Evolutionary conservation across 1,140 invertebrate species (phyloP).

Genomic region (Archivesica marissinica): DNA sequence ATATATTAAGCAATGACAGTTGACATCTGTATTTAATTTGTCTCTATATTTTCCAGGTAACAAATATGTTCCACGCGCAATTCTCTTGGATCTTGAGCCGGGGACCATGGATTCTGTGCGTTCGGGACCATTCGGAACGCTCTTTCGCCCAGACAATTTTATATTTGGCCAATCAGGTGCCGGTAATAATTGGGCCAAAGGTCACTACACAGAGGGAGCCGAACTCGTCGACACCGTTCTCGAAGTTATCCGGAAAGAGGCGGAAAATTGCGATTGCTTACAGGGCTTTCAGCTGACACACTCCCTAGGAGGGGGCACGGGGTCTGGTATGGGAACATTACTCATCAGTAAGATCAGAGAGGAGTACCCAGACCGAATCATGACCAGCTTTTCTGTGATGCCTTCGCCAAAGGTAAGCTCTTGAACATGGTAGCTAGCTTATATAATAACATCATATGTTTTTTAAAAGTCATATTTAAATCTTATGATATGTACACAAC

Average conservation of each 20-base stretch:
- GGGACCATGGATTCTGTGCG: constrained; percentile 97
- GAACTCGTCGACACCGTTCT: constrained; percentile 93
- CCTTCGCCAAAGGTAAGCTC: constrained; percentile 91
- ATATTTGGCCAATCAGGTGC: constrained; percentile 86
- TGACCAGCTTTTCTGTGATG: constrained; percentile 95
- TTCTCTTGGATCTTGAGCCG: constrained; percentile 96
- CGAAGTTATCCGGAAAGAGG: constrained; percentile 92
- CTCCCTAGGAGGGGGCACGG: constrained; percentile 88
- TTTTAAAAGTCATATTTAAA: too few relatives aligned
- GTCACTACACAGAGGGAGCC: constrained; percentile 97
- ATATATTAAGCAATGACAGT: too few relatives aligned
- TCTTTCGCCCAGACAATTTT: constrained; percentile 91
- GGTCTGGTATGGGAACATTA: constrained; percentile 55
- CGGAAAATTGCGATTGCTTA: constrained; percentile 93
- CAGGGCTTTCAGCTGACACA: constrained; percentile 77
- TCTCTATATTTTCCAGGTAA: constrained; percentile 62
- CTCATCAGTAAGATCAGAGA: constrained; percentile 84
- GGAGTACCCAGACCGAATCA: constrained; percentile 92
- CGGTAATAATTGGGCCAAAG: constrained; percentile 96
- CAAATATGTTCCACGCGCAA: constrained; percentile 86
- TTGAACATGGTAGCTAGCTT: not conserved
- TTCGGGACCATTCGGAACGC: constrained; percentile 91
- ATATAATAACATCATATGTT: too few relatives aligned
- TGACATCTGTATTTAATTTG: too few relatives aligned
- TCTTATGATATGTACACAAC: too few relatives aligned